Evolutionary conservation across 2,797 vertebrate species (phyloP), one percentile per base, ranked within the genome.

Genomic region (Diplodus sargus): DNA sequence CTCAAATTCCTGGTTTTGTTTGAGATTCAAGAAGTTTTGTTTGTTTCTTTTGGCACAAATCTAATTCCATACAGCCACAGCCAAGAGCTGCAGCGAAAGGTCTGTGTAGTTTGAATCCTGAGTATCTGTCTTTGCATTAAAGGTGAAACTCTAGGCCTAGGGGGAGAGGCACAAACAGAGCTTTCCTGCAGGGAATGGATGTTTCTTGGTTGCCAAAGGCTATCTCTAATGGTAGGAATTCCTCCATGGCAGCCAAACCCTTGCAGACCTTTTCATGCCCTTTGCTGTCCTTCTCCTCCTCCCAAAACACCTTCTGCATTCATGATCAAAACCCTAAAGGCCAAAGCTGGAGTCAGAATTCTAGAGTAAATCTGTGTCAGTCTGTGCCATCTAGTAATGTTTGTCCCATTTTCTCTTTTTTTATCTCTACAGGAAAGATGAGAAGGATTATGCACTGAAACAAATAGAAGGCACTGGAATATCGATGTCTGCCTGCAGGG

Each of bases 401-500:
- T 53, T 3, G 14, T 51, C 39, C 23, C 7, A 2, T 78, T 60
- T 60, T 74, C 43, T 87, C 16, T 48, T 54, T 47, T 85, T 75
- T 85, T 52, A 1, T 85, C 48, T 88, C 79, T 48, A 63, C 97
- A 99, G 98, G 95, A 98, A 97, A 90, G 98, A 99, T 93, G 97
- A 99, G 91, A 99, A 98, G 93, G 98, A 99, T 74, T 99, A 99
- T 95, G 98, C 98, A 93, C 94, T 99, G 94, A 99, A 99, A 95
- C 98, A 99, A 94, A 99, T 99, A 84, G 98, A 99, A 98, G 98
- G 98, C 93, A 99, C 98, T 94, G 98, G 98, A 90, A 99, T 99
- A 94, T 99, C 98, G 82, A 99, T 99, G 98, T 99, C 98, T 11
- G 98, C 98, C 82, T 99, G 98, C 95, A 97, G 98, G 95, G 98